Conservation (phyloP, 1,140 invertebrate species). For the Metaphire vulgaris region DNA sequence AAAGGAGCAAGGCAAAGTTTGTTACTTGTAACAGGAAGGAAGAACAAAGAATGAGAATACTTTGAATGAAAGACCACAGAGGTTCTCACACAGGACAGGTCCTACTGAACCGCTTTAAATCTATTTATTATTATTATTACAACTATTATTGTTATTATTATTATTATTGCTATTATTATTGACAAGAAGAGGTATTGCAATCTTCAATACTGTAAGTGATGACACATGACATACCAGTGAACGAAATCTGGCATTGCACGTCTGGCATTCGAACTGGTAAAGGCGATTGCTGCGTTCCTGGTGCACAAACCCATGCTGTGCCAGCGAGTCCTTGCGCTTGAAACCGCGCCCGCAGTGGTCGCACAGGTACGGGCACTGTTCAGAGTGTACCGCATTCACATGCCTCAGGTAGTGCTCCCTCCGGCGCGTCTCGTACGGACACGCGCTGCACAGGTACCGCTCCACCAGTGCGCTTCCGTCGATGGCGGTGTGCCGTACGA, state of each 20-base stretch:
- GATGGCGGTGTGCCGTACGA: slow-evolving; percentile 32
- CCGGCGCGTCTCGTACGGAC: slow-evolving; percentile 37
- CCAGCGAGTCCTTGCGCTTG: slow-evolving; percentile 50
- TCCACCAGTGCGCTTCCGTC: slow-evolving; percentile 15
- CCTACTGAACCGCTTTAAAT: too few species aligned
- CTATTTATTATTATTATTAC: too few species aligned
- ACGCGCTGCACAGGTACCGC: slow-evolving; percentile 20
- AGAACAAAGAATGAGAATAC: too few species aligned
- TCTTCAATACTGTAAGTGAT: too few species aligned
- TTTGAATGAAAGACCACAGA: too few species aligned
- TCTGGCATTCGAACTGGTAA: slow-evolving; percentile 40
- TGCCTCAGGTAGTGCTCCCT: slow-evolving; percentile 51
- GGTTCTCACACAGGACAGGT: too few species aligned
- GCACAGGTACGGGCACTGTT: slow-evolving; percentile 50
- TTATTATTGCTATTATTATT: too few species aligned
- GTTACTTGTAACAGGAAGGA: too few species aligned
- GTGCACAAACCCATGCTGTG: slow-evolving; percentile 47
- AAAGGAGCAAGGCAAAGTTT: too few species aligned
- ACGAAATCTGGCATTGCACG: slow-evolving; percentile 50
- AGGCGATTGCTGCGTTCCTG: slow-evolving; percentile 33
- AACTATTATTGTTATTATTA: too few species aligned
- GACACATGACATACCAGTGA: slow-evolving; percentile 40
- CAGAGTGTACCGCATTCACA: slow-evolving; percentile 47
- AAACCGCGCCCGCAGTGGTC: slow-evolving; percentile 52
- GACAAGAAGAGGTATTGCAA: too few species aligned